Percentiles rank a stretch among this genome's conserved stretches.
Evolutionary conservation across 92 coral and sea anemone species (phyloP).

Genomic region (Palythoa heliodiscus): DNA sequence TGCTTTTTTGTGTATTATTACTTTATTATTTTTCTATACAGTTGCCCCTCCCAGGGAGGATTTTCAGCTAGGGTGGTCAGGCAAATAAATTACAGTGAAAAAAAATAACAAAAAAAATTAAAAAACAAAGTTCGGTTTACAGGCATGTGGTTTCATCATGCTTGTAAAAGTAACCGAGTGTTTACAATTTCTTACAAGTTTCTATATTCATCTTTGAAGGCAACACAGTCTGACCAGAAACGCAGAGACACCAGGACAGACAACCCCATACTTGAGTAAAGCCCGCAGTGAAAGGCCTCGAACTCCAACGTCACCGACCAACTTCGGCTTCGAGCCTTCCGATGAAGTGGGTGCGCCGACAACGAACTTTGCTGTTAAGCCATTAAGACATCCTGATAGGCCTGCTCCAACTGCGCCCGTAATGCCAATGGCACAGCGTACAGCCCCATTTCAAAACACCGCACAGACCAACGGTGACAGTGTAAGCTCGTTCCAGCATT

Average conservation of each 20-base stretch:
- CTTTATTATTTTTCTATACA: too few relatives aligned
- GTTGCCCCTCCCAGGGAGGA: too few relatives aligned
- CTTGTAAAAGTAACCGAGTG: neutral
- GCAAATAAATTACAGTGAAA: too few relatives aligned
- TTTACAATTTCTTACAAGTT: neutral
- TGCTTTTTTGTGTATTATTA: too few relatives aligned
- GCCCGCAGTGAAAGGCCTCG: neutral
- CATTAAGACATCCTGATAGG: constrained; percentile 4
- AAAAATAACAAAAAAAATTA: too few relatives aligned
- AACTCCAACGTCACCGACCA: constrained; percentile 31
- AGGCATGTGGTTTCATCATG: too few relatives aligned
- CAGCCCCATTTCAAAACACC: constrained; percentile 1
- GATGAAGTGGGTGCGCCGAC: neutral
- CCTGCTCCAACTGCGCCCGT: constrained; percentile 17
- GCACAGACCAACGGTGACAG: neutral
- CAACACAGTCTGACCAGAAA: constrained; percentile 40
- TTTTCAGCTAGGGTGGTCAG: too few relatives aligned
- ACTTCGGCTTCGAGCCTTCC: constrained; percentile 13
- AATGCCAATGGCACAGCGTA: neutral
- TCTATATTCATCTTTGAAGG: neutral
- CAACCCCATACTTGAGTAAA: constrained; percentile 1
- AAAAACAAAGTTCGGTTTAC: too few relatives aligned
- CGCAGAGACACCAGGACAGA: neutral
- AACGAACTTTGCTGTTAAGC: neutral
- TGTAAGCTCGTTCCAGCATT: neutral